Conservation (phyloP, 1,140 invertebrate species). For the Drosophila dunni region DNA sequence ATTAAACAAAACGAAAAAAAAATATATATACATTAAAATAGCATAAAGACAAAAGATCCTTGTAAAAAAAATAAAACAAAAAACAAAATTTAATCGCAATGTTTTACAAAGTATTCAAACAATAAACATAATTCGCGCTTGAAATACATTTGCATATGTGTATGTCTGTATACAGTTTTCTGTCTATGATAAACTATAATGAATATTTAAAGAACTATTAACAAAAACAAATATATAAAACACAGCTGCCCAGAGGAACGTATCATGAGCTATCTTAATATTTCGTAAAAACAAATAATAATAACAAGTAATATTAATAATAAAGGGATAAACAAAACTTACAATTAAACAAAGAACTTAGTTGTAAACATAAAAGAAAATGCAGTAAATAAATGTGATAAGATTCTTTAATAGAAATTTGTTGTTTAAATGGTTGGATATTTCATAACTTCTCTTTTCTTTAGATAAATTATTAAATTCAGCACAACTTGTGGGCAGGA, state of each 20-base stretch:
- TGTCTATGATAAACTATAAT: conserved; percentile 49
- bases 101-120: conserved; percentile 52
- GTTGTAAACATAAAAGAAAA: conserved; percentile 76
- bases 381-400: conserved; percentile 85
- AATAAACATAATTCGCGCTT: conserved; percentile 73
- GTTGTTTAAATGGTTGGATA: conserved; percentile 26
- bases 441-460: neutral
- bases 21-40: conserved; percentile 59
- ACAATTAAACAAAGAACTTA: conserved; percentile 64
- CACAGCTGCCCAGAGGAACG: conserved; percentile 57
- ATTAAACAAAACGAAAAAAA: conserved; percentile 51
- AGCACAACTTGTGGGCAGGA: no score
- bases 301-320: conserved; percentile 28
- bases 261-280: conserved; percentile 72
- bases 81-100: conserved; percentile 12
- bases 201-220: conserved; percentile 32
- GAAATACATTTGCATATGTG: conserved; percentile 49
- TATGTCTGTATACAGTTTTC: conserved; percentile 48
- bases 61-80: conserved; percentile 42
- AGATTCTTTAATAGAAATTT: conserved; percentile 82
- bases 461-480: no score
- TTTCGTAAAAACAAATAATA: conserved; percentile 53
- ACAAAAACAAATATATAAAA: conserved; percentile 38
- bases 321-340: conserved; percentile 69
- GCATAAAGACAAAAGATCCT: conserved; percentile 38